A percentile compares a stretch with the other conserved stretches of the same genome.
Conservation (phyloP, 2,888 invertebrate genomes). For the Pristionchus mayeri region DNA sequence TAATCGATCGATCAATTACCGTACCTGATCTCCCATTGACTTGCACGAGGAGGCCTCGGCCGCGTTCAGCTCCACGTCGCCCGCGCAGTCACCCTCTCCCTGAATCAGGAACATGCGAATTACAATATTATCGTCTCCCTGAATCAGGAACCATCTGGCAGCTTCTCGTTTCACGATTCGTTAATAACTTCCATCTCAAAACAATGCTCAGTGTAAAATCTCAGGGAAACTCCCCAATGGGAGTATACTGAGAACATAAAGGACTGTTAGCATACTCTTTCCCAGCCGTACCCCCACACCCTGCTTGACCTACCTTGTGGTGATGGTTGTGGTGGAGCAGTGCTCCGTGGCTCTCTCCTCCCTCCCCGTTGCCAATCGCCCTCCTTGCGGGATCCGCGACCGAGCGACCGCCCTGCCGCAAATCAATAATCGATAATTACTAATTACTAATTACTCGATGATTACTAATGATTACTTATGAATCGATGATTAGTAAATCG, state of each 20-base stretch:
- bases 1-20: no score
- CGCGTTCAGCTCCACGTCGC: conserved; percentile 61
- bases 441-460: no score
- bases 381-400: conserved; percentile 6
- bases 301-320: conserved; percentile 6
- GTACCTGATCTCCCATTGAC: conserved; percentile 62
- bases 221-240: no score
- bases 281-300: no score
- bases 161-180: not conserved
- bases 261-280: not conserved
- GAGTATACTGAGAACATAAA: no score
- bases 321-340: conserved; percentile 23
- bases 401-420: not conserved
- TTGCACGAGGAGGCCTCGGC: conserved; percentile 58
- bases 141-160: not conserved
- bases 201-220: no score
- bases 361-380: no score
- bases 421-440: no score
- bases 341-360: conserved; percentile 40
- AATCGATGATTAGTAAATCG: no score
- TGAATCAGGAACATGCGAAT: conserved; percentile 1
- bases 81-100: conserved; percentile 1
- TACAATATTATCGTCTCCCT: no score
- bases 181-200: no score
- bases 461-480: no score